Evolutionary conservation across 2,888 invertebrate genomes (phyloP), one percentile per base, ranked within the genome.

Genomic region (Erpobdella octoculata): DNA sequence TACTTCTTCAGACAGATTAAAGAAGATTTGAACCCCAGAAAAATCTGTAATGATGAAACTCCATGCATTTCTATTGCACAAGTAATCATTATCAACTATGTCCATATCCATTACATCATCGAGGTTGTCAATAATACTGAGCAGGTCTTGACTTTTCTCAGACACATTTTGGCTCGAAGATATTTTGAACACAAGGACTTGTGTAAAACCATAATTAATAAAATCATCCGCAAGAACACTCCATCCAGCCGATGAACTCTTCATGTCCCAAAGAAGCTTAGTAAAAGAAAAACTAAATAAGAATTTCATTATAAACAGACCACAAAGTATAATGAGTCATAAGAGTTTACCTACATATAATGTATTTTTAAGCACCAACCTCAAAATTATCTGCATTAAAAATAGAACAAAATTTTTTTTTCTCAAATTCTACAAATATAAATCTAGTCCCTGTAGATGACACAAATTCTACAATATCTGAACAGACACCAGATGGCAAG

Each of bases 151-250:
- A 3, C 25, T 59, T 59, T 59, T 59, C 12, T 41, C n/a, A 12
- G 12, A n/a, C n/a, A 12, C 46, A 12, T 41, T 41, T 41, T 41
- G 46, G 15, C 28, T 21, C 2, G 12, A n/a, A 0, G 3, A n/a
- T 35, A 62, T n/a, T 21, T 25, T 31, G 33, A 69, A 21, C n/a
- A 69, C 31, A 36, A 67, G 67, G 9, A 67, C 41, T n/a, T 67
- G 67, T 18, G n/a, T 9, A 15, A n/a, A 41, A 33, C 67, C 67
- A 21, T 48, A 41, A 31, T 48, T 48, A 28, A 67, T 3, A 48
- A 67, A 67, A 67, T 67, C 67, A 25, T 41, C 41, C 0, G 46
- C n/a, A 28, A 67, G 31, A 9, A 48, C 5, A 21, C 6, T 65
- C 31, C 65, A 37, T 21, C 5, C 28, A 33, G 28, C 35, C 18